Evolutionary conservation across 2,797 vertebrate genomes (phyloP).

Genomic region (Peromyscus aztecus): DNA sequence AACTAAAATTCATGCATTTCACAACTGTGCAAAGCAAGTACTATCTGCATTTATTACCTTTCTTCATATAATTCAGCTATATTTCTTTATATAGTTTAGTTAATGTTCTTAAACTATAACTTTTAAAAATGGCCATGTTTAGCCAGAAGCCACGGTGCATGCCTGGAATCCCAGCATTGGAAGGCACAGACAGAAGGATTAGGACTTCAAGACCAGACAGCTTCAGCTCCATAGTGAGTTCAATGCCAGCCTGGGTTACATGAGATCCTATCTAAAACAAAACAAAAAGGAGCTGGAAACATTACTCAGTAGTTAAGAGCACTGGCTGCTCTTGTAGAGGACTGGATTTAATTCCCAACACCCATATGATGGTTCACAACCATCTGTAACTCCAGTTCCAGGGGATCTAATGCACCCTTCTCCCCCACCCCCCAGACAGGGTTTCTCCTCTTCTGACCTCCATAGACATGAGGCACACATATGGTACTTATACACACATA

Average conservation of each 20-base stretch:
- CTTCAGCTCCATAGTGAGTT: not conserved
- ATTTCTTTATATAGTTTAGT: not conserved
- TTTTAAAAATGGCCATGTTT: not conserved
- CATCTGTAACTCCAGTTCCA: not conserved
- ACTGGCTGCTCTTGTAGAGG: not conserved
- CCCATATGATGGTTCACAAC: not conserved
- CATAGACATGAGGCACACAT: not conserved
- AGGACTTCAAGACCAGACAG: not conserved
- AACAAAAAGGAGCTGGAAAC: not conserved
- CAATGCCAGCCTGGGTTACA: not conserved
- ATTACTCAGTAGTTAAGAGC: not conserved
- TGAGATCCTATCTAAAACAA: not conserved
- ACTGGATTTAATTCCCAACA: not conserved
- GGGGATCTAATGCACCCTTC: not conserved
- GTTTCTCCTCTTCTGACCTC: not conserved
- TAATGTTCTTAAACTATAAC: not conserved
- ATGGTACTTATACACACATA: not conserved
- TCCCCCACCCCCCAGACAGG: too few species aligned
- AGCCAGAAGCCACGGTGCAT: not conserved
- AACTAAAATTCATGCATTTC: constrained; percentile 41
- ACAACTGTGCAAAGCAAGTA: constrained; percentile 35
- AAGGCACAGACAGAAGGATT: not conserved
- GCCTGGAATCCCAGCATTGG: not conserved
- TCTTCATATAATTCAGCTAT: not conserved
- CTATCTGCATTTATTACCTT: constrained; percentile 1